Conservation (phyloP, 2,888 invertebrate genomes). For the Trichopoda pennipes region DNA sequence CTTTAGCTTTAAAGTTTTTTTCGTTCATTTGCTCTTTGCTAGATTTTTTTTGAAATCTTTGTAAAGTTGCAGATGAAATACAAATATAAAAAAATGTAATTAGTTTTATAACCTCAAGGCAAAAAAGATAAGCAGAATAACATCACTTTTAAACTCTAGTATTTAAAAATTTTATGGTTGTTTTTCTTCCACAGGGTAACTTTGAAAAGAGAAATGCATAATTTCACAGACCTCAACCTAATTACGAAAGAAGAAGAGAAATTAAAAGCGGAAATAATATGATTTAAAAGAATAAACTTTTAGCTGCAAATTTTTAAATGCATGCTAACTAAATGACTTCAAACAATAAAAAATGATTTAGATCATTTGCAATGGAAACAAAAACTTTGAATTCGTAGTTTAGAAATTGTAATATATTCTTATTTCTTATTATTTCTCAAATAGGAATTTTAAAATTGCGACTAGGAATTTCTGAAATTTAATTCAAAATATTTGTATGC, state of each 20-base stretch:
- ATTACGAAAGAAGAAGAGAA: conserved; percentile 16
- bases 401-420: no score
- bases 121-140: conserved; percentile 62
- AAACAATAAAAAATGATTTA: no score
- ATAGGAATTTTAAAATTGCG: no score
- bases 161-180: conserved; percentile 7
- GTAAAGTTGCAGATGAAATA: conserved; percentile 41
- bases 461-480: no score
- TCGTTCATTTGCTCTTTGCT: conserved; percentile 4
- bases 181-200: neutral
- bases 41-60: conserved; percentile 20
- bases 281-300: no score
- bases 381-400: no score
- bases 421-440: no score
- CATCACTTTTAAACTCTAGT: conserved; percentile 34
- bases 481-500: no score
- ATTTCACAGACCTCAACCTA: conserved; percentile 36
- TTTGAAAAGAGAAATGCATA: conserved; percentile 16
- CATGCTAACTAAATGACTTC: no score
- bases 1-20: conserved; percentile 10
- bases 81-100: conserved; percentile 73
- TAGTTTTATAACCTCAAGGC: conserved; percentile 77
- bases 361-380: no score
- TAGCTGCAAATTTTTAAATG: no score
- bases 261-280: conserved; percentile 6